Percentiles rank a stretch among this genome's conserved stretches.
Evolutionary conservation across 2,888 invertebrate species (phyloP).

Genomic region (Polydrusus tereticollis): DNA sequence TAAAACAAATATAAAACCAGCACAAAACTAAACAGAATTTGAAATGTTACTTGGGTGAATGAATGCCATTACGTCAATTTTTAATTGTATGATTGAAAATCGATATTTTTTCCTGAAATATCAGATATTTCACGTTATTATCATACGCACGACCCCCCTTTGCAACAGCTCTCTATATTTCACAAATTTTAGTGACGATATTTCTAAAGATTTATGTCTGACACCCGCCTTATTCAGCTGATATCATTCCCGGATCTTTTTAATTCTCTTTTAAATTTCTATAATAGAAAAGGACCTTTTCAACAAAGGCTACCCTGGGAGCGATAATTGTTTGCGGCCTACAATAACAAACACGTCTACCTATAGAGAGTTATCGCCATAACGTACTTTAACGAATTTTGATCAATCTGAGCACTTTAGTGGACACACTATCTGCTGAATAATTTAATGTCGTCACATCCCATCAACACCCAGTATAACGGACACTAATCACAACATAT

Average conservation of each 20-base stretch:
- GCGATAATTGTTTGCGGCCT: conserved; percentile 41
- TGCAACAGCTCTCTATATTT: too few relatives aligned
- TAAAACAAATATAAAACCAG: too few relatives aligned
- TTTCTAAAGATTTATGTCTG: conserved; percentile 26
- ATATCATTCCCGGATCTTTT: conserved; percentile 34
- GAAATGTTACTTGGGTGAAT: too few relatives aligned
- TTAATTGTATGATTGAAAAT: too few relatives aligned
- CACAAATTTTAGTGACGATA: background rate
- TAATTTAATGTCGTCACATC: background rate
- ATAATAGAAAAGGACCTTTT: conserved; percentile 34
- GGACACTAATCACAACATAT: background rate
- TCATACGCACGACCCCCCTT: too few relatives aligned
- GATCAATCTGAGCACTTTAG: too few relatives aligned
- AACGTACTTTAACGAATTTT: background rate
- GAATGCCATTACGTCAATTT: too few relatives aligned
- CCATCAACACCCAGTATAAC: conserved; percentile 28
- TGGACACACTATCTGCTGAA: too few relatives aligned
- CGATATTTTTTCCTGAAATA: too few relatives aligned
- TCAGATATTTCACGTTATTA: too few relatives aligned
- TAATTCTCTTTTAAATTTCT: conserved; percentile 40
- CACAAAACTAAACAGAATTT: too few relatives aligned
- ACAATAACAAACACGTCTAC: conserved; percentile 38
- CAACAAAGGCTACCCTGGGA: conserved; percentile 36
- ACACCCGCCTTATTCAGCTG: conserved; percentile 22
- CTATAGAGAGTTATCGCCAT: conserved; percentile 30